Evolutionary conservation across 2,888 invertebrate species (phyloP).

Genomic region (Aphodius sticticus): DNA sequence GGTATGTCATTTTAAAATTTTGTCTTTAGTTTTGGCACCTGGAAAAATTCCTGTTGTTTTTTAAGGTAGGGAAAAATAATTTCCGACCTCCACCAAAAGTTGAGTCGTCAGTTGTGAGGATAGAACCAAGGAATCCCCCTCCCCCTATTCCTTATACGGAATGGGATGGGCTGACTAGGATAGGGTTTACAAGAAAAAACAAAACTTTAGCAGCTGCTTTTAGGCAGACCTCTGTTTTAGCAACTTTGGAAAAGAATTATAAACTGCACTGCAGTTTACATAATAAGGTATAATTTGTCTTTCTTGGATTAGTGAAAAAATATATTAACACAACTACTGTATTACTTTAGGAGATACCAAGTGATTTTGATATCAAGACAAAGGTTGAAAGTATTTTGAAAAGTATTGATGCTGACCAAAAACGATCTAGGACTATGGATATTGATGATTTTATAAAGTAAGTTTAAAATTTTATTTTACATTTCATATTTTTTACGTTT

Average conservation of each 20-base stretch:
- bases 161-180: slow-evolving; percentile 97
- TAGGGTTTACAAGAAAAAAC: slow-evolving; percentile 95
- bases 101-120: slow-evolving; percentile 96
- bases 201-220: slow-evolving; percentile 93
- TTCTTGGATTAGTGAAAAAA: neutral
- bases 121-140: slow-evolving; percentile 97
- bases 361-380: slow-evolving; percentile 82
- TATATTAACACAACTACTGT: neutral
- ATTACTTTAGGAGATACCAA: slow-evolving; percentile 72
- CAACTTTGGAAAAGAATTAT: slow-evolving; percentile 91
- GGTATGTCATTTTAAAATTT: slow-evolving; percentile 60
- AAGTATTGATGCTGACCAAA: slow-evolving; percentile 73
- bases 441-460: slow-evolving; percentile 92
- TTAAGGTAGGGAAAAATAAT: slow-evolving; percentile 94
- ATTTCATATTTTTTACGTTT: slow-evolving; percentile 17
- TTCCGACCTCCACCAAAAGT: slow-evolving; percentile 99
- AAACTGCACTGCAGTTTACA: slow-evolving; percentile 86
- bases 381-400: slow-evolving; percentile 79
- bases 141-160: slow-evolving; percentile 95
- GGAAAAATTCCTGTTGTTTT: neutral
- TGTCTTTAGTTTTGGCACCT: neutral
- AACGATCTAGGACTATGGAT: slow-evolving; percentile 93
- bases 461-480: slow-evolving; percentile 44
- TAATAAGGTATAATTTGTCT: slow-evolving; percentile 72
- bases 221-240: slow-evolving; percentile 83